phyloP scores from a whole-genome alignment of 1,140 invertebrate genomes.

The Nasonia longicornis region DNA sequence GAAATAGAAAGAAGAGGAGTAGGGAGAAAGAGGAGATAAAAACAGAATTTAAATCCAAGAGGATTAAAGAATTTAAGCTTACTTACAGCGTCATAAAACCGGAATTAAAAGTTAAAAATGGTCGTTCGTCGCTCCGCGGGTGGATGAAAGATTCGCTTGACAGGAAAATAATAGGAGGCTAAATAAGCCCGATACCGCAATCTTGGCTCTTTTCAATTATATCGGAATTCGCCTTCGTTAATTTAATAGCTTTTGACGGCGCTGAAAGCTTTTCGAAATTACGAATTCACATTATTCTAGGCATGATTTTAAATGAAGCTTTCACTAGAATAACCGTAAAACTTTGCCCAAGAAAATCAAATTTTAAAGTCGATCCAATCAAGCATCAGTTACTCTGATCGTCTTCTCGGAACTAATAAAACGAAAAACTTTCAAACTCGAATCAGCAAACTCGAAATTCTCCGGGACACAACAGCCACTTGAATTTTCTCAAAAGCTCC shows the following conservation, averaged over 20 bases:
- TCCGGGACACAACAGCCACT: neutral
- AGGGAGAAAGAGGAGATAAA: neutral
- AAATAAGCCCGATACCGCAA: neutral
- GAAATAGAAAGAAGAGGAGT: neutral
- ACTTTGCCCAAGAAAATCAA: too few species aligned
- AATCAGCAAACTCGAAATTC: neutral
- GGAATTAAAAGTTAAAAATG: constrained; percentile 43
- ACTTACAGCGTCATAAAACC: constrained; percentile 16
- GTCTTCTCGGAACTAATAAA: too few species aligned
- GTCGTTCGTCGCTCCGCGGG: neutral
- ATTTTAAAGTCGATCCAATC: too few species aligned
- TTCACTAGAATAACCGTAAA: too few species aligned
- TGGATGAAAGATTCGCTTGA: constrained; percentile 21
- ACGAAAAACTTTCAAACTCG: too few species aligned
- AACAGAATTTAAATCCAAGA: constrained; percentile 23
- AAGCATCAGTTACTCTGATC: too few species aligned
- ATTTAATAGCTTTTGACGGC: too few species aligned
- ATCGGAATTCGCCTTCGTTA: neutral
- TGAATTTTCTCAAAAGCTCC: neutral
- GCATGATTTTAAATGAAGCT: too few species aligned
- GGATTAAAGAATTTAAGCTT: constrained; percentile 35
- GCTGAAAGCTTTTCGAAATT: too few species aligned
- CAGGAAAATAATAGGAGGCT: constrained; percentile 41
- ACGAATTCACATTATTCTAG: too few species aligned
- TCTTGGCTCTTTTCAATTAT: neutral